Evolutionary conservation across 2,797 vertebrate species (phyloP), one percentile per base, ranked within the genome.

Genomic region (Anguilla marmorata): DNA sequence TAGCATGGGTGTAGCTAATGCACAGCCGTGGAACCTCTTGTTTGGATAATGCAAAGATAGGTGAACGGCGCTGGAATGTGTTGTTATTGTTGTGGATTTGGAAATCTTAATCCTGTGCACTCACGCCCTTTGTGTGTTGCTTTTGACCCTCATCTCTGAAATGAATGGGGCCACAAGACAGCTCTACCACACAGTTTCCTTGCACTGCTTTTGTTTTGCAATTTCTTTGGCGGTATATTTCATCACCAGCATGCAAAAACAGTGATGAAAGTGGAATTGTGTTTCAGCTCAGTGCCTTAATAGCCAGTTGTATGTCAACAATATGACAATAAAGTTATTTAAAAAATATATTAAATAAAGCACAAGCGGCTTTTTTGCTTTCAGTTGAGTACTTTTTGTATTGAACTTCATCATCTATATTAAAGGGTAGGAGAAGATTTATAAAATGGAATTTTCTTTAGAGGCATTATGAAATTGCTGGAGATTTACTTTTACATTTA

Each of bases 341-440:
- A 16, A 19, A 30, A 80, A 45, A 80, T 80, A 37, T 85, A 14
- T 58, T 12, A 14, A 85, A 85, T 45, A 85, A 85, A 6, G 14
- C 37, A 69, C 69, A 87, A 84, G 87, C 54, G 80, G 79, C 30
- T 84, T 84, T 87, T 84, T 56, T 19, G 48, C 87, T n/a, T 58
- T 82, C 85, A 66, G 30, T 27, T n/a, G 8, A 69, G 41, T 21
- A 80, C 37, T 45, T 54, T 56, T 82, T 87, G 27, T 83, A 82
- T 19, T 14, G 54, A 83, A 33, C 79, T 84, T 66, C 58, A 87
- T 87, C 30, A n/a, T 76, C 76, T 56, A 87, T 80, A 56, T 60
- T 19, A 37, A 79, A 87, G 16, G 30, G 2, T 80, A 87, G 50
- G 45, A 30, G 27, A 24, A 80, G 50, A 76, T 80, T 79, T 58